A percentile compares a stretch with the other conserved stretches of the same genome.
These are phyloP conservation scores for Lordiphosa fenestrarum DNA, from an alignment of 2,888 invertebrate genomes.

Conservation along the genomic window DNA sequence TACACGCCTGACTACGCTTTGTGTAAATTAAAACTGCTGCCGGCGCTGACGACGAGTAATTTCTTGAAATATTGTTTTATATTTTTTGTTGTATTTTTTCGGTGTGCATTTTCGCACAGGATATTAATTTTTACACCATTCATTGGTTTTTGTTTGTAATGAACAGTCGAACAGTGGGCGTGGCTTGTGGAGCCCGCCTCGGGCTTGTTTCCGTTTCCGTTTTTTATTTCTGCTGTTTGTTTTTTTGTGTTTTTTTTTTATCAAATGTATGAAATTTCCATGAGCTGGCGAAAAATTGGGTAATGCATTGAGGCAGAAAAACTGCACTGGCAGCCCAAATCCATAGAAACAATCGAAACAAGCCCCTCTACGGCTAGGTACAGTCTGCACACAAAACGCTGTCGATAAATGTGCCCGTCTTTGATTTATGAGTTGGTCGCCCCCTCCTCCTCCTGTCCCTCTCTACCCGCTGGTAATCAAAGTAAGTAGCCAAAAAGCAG, in stretches of 20 bases:
- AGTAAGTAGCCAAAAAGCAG: constrained; percentile 54
- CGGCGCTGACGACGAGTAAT: constrained; percentile 33
- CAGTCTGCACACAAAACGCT: constrained; percentile 23
- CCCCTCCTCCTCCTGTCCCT: not conserved
- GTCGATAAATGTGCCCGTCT: constrained; percentile 30
- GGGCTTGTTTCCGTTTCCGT: constrained; percentile 56
- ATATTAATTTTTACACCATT: constrained; percentile 79
- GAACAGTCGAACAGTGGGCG: constrained; percentile 37
- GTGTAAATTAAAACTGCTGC: constrained; percentile 74
- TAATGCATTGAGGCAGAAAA: constrained; percentile 71
- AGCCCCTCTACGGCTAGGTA: constrained; percentile 4
- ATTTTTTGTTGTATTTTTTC: constrained; percentile 32
- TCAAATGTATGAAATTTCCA: constrained; percentile 62
- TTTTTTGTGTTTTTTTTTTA: constrained; percentile 30
- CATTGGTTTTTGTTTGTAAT: constrained; percentile 74
- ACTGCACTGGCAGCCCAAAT: constrained; percentile 69
- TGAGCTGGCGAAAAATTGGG: constrained; percentile 49
- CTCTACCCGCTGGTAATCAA: constrained; percentile 49
- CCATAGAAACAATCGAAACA: constrained; percentile 1
- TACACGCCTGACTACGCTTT: constrained; percentile 72
- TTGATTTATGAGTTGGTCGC: constrained; percentile 40
- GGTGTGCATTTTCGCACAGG: constrained; percentile 56
- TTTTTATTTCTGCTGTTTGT: constrained; percentile 20
- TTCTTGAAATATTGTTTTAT: constrained; percentile 33
- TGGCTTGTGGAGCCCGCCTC: constrained; percentile 25